phyloP scores from a whole-genome alignment of 2,113 vertebrate species.

The Mesitornis unicolor region DNA sequence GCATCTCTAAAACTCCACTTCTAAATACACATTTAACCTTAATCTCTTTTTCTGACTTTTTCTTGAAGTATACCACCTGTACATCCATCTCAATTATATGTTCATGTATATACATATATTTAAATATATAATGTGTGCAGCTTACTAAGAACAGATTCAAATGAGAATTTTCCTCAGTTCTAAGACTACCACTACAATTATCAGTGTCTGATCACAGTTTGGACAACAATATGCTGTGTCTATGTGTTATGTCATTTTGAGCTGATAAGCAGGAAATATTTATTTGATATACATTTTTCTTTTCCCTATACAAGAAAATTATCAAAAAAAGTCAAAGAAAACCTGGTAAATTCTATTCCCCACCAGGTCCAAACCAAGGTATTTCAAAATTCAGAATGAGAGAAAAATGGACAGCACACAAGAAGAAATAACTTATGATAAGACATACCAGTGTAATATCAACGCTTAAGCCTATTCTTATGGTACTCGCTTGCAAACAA shows the following conservation, averaged over 20 bases:
- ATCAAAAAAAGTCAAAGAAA: not conserved
- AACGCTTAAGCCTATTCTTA: not conserved
- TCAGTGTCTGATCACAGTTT: not conserved
- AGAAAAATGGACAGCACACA: not conserved
- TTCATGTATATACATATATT: slow-evolving; percentile 26
- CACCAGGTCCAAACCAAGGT: fast-evolving
- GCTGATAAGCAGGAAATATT: not conserved
- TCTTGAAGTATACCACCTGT: not conserved
- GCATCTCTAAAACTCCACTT: not conserved
- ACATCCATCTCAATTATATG: not conserved
- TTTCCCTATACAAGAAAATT: not conserved
- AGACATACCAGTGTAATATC: not conserved
- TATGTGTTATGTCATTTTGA: not conserved
- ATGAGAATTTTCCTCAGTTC: not conserved
- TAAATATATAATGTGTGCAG: not conserved
- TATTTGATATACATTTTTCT: not conserved
- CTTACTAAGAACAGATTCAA: not conserved
- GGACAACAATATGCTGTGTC: not conserved
- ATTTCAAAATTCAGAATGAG: not conserved
- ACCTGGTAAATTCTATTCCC: fast-evolving
- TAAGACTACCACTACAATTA: not conserved
- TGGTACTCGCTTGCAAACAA: not conserved
- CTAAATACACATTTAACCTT: slow-evolving; percentile 16
- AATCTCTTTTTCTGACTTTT: slow-evolving; percentile 34
- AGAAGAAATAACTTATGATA: not conserved